Percentiles rank a stretch among this genome's conserved stretches.
phyloP scores from a whole-genome alignment of 2,797 vertebrate species.

The Xenopus petersii region DNA sequence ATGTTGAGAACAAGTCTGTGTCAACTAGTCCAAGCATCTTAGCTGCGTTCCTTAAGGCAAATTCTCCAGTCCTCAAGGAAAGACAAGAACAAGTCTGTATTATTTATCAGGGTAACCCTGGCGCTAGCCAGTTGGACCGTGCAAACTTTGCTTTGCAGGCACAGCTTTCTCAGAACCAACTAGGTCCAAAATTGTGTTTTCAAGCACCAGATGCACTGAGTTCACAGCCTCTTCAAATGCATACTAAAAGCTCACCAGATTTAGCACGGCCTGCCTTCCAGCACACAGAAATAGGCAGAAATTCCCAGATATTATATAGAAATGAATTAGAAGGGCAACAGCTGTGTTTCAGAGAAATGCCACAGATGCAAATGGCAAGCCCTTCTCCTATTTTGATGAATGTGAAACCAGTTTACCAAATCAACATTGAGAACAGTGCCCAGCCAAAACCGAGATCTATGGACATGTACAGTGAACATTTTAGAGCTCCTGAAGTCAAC shows the following conservation, averaged over 20 bases:
- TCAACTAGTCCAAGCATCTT: constrained; percentile 90
- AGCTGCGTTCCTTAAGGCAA: constrained; percentile 59
- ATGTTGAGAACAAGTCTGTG: constrained; percentile 76
- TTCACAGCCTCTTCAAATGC: constrained; percentile 36
- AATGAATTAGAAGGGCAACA: constrained; percentile 59
- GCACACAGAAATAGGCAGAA: constrained; percentile 17
- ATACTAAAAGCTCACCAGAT: constrained; percentile 25
- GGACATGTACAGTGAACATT: constrained; percentile 27
- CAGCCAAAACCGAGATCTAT: constrained; percentile 51
- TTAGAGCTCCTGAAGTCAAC: background rate
- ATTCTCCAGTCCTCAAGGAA: constrained; percentile 56
- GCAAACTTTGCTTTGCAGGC: constrained; percentile 18
- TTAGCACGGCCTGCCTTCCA: constrained; percentile 16
- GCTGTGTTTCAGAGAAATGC: background rate
- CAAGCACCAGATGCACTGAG: constrained; percentile 51
- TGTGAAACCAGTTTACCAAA: constrained; percentile 69
- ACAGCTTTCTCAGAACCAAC: constrained; percentile 13
- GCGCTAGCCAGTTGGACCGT: constrained; percentile 48
- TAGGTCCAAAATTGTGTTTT: constrained; percentile 43
- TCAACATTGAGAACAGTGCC: constrained; percentile 60
- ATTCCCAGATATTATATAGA: constrained; percentile 52
- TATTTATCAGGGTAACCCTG: constrained; percentile 57
- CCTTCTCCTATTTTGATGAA: constrained; percentile 44
- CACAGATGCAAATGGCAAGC: constrained; percentile 29
- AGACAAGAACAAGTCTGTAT: constrained; percentile 72